These are phyloP conservation scores for Tiliacea aurago DNA, from an alignment of 2,888 invertebrate genomes.

Conservation along the genomic window DNA sequence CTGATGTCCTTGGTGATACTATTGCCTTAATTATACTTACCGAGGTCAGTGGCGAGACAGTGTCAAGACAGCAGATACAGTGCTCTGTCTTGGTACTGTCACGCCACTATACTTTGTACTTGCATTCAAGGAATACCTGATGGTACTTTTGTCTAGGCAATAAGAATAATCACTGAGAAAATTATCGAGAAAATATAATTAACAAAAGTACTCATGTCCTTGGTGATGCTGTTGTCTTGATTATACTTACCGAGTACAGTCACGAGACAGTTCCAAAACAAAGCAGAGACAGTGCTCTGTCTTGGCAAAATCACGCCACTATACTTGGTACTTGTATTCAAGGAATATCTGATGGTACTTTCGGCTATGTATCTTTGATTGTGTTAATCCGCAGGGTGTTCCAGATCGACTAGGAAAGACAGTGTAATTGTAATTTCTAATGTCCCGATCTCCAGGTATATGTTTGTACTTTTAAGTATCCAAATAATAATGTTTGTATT, in stretches of 20 bases:
- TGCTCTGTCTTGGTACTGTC: too few relatives aligned
- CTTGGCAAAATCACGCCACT: background rate
- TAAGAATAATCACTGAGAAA: background rate
- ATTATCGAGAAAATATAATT: background rate
- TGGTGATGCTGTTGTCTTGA: background rate
- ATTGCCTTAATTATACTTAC: too few relatives aligned
- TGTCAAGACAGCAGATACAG: too few relatives aligned
- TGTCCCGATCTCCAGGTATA: background rate
- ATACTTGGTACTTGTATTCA: background rate
- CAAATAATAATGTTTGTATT: conserved; percentile 42
- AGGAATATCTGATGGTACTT: background rate
- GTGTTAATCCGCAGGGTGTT: background rate
- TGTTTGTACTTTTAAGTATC: background rate
- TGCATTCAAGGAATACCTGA: too few relatives aligned
- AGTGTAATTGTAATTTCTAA: background rate
- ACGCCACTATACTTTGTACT: too few relatives aligned
- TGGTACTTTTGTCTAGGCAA: background rate
- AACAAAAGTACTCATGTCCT: background rate
- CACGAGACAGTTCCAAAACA: too few relatives aligned
- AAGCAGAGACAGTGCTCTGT: background rate
- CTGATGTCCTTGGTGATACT: too few relatives aligned
- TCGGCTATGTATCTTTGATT: background rate
- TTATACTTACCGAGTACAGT: background rate
- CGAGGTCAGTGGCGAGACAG: too few relatives aligned
- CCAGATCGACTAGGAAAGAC: background rate